These are phyloP conservation scores for Capitulum mitella DNA, from an alignment of 2,888 invertebrate species.

Conservation along the genomic window DNA sequence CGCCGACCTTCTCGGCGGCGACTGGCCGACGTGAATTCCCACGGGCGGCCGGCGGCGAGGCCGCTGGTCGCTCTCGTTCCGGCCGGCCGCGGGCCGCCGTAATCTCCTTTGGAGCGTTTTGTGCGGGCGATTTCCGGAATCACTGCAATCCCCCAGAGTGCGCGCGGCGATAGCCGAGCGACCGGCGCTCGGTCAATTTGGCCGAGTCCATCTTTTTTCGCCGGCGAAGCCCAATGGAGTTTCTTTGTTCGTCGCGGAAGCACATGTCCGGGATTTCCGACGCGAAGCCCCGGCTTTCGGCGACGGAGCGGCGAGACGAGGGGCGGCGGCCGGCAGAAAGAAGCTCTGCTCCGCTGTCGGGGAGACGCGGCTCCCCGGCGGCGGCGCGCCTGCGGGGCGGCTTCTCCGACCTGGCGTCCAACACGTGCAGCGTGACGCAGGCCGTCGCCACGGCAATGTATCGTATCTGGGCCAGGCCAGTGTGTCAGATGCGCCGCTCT, in stretches of 20 bases:
- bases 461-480: no score
- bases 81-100: not conserved
- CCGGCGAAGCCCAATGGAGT: not conserved
- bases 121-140: not conserved
- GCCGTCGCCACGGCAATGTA: no score
- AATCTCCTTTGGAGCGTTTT: not conserved
- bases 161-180: not conserved
- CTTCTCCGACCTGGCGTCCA: no score
- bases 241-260: not conserved
- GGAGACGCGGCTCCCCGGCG: no score
- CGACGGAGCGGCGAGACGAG: not conserved
- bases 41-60: not conserved
- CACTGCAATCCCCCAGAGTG: constrained; percentile 4
- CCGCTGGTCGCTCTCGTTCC: not conserved
- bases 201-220: constrained; percentile 1
- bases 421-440: no score
- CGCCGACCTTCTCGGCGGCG: not conserved
- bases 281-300: not conserved
- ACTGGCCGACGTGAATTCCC: not conserved
- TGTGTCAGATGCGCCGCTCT: no score
- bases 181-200: not conserved
- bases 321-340: no score
- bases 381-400: no score
- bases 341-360: no score
- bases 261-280: not conserved